Base-by-base conservation (phyloP, 2,888 invertebrate genomes). In the Thecocarcelia acutangulata region DNA sequence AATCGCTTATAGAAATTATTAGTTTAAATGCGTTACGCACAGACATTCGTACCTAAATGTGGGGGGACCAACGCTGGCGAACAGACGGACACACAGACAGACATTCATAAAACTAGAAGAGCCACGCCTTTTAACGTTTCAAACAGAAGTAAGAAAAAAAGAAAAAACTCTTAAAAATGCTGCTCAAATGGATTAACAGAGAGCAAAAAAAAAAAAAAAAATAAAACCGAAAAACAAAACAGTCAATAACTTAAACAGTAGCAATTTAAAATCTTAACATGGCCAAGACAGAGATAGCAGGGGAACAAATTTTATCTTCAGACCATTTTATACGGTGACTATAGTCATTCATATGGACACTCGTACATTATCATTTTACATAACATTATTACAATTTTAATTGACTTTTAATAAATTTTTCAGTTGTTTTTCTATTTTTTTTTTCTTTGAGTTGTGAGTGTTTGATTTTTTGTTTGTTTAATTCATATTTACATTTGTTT, bases 331-430 rank as follows among this genome's bases (percentile, higher is more conserved):
- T 21, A 66, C n/a, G 42, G 0, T n/a, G 52, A 69, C 37, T 42
- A 40, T 21, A 50, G 54, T 19, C 68, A 58, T 72, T 46, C 50
- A 72, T 58, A 46, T n/a, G 48, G 42, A 15, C 37, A 48, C 21
- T 69, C 61, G 19, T 69, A 63, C 42, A 70, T 82, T 78, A 78
- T 82, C 78, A 52, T 64, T 82, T 78, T 61, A 82, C 82, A 78
- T 59, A 78, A 78, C 70, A 61, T 82, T 78, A 82, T 78, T 78
- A 70, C 74, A 70, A 75, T 78, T 82, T 78, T 82, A 78, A 82
- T 82, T 75, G 82, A 82, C 74, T 74, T 78, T 82, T 78, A 82
- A 82, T 82, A 78, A 76, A 80, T 54, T 76, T 69, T 44, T 3
- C 5, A 17, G 13, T 46, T 33, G 13, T 59, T n/a, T 59, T n/a